Evolutionary conservation across 1,140 invertebrate genomes (phyloP), one percentile per base, ranked within the genome.

Genomic region (Rhagoletis zephyria): DNA sequence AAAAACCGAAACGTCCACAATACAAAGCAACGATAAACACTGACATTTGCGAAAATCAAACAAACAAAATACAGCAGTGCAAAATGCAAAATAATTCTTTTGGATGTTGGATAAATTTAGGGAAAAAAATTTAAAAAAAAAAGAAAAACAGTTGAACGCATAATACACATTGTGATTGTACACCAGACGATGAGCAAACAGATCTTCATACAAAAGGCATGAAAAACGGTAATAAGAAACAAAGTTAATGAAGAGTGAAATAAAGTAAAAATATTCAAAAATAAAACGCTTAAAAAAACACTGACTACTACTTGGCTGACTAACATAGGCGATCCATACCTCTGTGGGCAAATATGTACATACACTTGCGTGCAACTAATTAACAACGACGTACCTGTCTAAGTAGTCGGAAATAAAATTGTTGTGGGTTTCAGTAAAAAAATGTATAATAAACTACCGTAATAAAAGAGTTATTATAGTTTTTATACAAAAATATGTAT

Each of bases 61-160:
- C 5, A 10, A 56, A 56, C 5, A 30, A 30, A 67, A 67, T 67
- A 40, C n/a, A 19, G 10, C 30, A 30, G 30, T 30, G 30, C 30
- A 30, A 30, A 56, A 56, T 7, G 51, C 42, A 48, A 74, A 42
- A 74, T 14, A 14, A 3, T 74, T 14, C 42, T n/a, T 10, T 45
- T 74, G 67, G 45, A 74, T 74, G 67, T 45, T 74, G 67, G 67
- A 74, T 3, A 74, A 74, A 74, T 74, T 74, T 74, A 74, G 67
- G 67, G 42, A 74, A 74, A 67, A 45, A 74, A 74, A 12, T n/a
- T 74, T 16, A 56, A 6, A 0, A 30, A 19, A 67, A 74, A 85
- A 51, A 45, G 51, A 51, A 63, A 85, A 51, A 63, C 56, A 19
- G 19, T n/a, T 60, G 3, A 45, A n/a, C 67, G 45, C 67, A 48